These are phyloP conservation scores for Bombus waltoni DNA, from an alignment of 1,140 invertebrate genomes.

Conservation along the genomic window DNA sequence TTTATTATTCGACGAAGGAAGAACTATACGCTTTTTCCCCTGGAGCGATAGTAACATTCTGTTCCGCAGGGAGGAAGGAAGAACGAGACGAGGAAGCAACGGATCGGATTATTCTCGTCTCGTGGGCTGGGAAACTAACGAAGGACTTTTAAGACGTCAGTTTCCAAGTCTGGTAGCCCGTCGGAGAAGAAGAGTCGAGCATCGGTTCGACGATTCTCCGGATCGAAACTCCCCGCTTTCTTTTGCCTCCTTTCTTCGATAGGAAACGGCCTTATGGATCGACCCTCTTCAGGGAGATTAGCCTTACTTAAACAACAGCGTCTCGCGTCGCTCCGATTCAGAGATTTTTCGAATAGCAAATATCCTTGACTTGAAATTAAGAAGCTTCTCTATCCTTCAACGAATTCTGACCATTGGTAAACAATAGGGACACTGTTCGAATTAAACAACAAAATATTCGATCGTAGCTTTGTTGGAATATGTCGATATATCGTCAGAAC, in stretches of 20 bases:
- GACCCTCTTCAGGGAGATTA: constrained; percentile 58
- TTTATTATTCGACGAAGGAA: constrained; percentile 31
- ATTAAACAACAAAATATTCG: neutral
- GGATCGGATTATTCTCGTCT: constrained; percentile 71
- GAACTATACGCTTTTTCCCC: neutral
- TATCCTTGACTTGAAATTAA: constrained; percentile 33
- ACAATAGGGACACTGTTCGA: neutral
- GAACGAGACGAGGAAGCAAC: constrained; percentile 3
- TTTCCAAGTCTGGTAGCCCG: constrained; percentile 54
- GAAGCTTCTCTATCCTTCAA: neutral
- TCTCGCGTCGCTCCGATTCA: constrained; percentile 26
- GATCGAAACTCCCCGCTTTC: constrained; percentile 52
- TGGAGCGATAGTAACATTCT: constrained; percentile 7
- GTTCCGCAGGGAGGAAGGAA: neutral
- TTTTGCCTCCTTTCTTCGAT: constrained; percentile 48
- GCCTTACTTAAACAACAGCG: constrained; percentile 64
- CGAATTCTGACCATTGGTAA: neutral
- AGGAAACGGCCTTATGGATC: constrained; percentile 27
- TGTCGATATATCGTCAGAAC: neutral
- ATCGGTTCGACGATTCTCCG: constrained; percentile 50
- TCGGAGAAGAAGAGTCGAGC: constrained; percentile 52
- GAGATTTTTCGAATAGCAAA: constrained; percentile 31
- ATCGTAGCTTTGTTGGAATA: neutral
- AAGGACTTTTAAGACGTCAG: constrained; percentile 71
- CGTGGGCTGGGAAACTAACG: constrained; percentile 67